phyloP scores from a whole-genome alignment of 2,113 vertebrate genomes.

The Cervus canadensis region DNA sequence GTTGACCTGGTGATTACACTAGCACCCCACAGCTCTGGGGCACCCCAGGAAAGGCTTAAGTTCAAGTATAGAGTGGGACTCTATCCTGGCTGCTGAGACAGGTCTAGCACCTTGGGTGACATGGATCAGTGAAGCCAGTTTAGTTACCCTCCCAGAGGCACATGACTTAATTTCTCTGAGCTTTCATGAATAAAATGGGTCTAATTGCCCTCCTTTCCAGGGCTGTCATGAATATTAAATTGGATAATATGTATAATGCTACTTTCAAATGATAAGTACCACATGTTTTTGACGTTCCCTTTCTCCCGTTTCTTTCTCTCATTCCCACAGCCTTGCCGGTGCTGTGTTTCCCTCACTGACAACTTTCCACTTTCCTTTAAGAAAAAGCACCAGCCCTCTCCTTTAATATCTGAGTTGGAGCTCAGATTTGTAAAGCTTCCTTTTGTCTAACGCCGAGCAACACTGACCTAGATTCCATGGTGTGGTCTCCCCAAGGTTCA shows the following conservation, averaged over 20 bases:
- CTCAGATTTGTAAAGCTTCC: not conserved
- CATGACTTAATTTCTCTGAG: not conserved
- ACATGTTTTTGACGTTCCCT: not conserved
- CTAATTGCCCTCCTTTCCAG: not conserved
- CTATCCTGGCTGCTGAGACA: not conserved
- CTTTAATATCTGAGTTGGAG: not conserved
- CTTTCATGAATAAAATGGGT: not conserved
- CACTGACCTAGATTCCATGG: not conserved
- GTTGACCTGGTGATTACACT: not conserved
- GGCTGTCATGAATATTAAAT: not conserved
- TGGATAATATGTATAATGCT: not conserved
- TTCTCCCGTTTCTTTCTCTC: not conserved
- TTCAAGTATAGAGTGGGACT: not conserved
- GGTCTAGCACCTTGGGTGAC: not conserved
- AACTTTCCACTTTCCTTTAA: not conserved
- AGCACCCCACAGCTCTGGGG: rapidly evolving
- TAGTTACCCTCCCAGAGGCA: not conserved
- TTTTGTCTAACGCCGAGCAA: not conserved
- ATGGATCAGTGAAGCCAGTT: not conserved
- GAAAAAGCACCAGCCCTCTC: not conserved
- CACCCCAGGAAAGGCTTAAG: not conserved
- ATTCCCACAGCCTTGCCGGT: not conserved
- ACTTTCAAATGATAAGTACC: not conserved
- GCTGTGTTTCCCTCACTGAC: not conserved
- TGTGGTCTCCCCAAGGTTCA: not conserved